A percentile compares a stretch with the other conserved stretches of the same genome.
These are phyloP conservation scores for Eira barbara DNA, from an alignment of 2,113 vertebrate genomes.

Conservation along the genomic window DNA sequence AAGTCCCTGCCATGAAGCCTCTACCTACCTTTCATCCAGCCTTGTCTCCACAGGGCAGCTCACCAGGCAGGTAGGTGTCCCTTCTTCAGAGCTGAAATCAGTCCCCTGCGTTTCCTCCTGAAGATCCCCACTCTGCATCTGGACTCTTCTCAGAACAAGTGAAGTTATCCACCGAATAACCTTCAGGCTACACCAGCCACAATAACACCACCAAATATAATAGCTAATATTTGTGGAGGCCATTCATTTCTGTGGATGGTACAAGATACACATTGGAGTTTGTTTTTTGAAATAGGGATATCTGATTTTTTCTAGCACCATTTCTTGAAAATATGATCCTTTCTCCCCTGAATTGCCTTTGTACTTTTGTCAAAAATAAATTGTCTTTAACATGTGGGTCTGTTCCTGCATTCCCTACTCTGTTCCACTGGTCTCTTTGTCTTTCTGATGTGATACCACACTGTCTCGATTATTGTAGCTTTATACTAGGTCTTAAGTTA, in stretches of 20 bases:
- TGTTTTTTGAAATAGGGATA: not conserved
- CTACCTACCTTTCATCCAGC: not conserved
- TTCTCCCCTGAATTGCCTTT: not conserved
- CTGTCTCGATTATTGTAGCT: not conserved
- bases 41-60: not conserved
- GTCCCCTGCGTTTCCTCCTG: not conserved
- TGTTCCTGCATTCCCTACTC: not conserved
- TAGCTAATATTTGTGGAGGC: rapidly evolving
- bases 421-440: not conserved
- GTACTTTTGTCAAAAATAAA: not conserved
- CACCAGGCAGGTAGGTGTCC: not conserved
- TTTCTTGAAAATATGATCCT: not conserved
- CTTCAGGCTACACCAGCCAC: too few species aligned
- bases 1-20: not conserved
- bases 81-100: not conserved
- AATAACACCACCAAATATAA: too few species aligned
- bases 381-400: not conserved
- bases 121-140: not conserved
- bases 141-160: not conserved
- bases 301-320: not conserved
- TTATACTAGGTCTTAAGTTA: not conserved
- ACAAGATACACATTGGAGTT: not conserved
- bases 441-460: not conserved
- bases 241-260: not conserved
- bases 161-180: not conserved